A percentile compares a stretch with the other conserved stretches of the same genome.
These are phyloP conservation scores for Drosophila vallismaia DNA, from an alignment of 2,888 invertebrate species.

Conservation along the genomic window DNA sequence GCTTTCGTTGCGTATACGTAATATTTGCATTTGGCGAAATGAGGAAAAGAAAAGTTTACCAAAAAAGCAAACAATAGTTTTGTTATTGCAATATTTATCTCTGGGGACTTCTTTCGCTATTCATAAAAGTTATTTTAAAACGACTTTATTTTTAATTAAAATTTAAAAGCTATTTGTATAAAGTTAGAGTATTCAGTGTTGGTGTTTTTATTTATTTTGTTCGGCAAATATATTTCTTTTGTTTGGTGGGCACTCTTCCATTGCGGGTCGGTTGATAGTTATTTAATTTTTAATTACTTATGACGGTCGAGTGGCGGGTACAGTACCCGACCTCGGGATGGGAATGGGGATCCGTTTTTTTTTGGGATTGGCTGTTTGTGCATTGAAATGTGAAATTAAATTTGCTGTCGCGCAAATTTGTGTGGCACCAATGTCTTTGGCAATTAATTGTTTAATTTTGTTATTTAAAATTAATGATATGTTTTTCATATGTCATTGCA, in stretches of 20 bases:
- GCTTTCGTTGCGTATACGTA: conserved; percentile 51
- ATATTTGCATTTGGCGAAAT: not conserved
- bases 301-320: conserved; percentile 36
- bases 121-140: too few relatives aligned
- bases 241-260: conserved; percentile 29
- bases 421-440: conserved; percentile 55
- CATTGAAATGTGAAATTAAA: conserved; percentile 78
- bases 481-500: conserved; percentile 78
- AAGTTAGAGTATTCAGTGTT: conserved; percentile 3
- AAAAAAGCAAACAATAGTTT: not conserved
- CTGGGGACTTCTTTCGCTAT: not conserved
- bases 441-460: conserved; percentile 80
- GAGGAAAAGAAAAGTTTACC: too few relatives aligned
- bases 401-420: conserved; percentile 54
- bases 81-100: not conserved
- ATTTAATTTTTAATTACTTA: conserved; percentile 78
- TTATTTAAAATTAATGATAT: conserved; percentile 79
- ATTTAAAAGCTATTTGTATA: not conserved
- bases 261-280: conserved; percentile 60
- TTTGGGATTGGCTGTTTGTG: conserved; percentile 56
- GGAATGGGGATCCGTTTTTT: conserved; percentile 9
- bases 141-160: not conserved
- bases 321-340: conserved; percentile 6
- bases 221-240: conserved; percentile 42
- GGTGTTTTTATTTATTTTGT: conserved; percentile 34